Evolutionary conservation across 2,888 invertebrate species (phyloP), one percentile per base, ranked within the genome.

Genomic region (Meteorus colon): DNA sequence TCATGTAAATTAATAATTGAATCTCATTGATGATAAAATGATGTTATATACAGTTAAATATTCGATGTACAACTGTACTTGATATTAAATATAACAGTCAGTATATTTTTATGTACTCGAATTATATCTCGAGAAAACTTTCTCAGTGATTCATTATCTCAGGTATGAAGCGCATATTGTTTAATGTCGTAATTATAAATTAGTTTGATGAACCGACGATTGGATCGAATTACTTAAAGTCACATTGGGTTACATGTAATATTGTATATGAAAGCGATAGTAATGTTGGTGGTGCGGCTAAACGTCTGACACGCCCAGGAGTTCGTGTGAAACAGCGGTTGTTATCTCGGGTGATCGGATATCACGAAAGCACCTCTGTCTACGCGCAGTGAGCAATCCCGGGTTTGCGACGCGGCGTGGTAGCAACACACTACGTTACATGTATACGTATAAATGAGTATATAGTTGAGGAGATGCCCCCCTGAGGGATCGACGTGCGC

Each of bases 291-390:
- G 77, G 73, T 74, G 41, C 12, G 73, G 74, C 78, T 81, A 80
- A 81, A 81, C 80, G 80, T 72, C 70, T 62, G 78, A 70, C 79
- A 81, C 80, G 80, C 80, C 80, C 80, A 79, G 74, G 63, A 78
- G 75, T 77, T 77, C 78, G 80, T 80, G 81, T 80, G 81, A 81
- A 78, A 80, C 80, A 68, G 29, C 29, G 63, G 69, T 69, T 77
- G 78, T 80, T 80, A 81, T 81, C 79, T 81, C 51, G 10, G 24
- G 51, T 62, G 74, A 75, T 75, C 74, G 62, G 34, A 27, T 55
- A 74, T 74, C 74, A 75, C 74, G 74, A 69, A 41, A 12, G 48
- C 59, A 60, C 63, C n/a, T 63, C 41, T 63, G 71, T 72, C 45
- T 72, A 45, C 62, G 27, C 60, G 71, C 27, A 41, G 60, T 62